These are phyloP conservation scores for Orius laevigatus DNA, from an alignment of 1,140 invertebrate species.

Conservation along the genomic window DNA sequence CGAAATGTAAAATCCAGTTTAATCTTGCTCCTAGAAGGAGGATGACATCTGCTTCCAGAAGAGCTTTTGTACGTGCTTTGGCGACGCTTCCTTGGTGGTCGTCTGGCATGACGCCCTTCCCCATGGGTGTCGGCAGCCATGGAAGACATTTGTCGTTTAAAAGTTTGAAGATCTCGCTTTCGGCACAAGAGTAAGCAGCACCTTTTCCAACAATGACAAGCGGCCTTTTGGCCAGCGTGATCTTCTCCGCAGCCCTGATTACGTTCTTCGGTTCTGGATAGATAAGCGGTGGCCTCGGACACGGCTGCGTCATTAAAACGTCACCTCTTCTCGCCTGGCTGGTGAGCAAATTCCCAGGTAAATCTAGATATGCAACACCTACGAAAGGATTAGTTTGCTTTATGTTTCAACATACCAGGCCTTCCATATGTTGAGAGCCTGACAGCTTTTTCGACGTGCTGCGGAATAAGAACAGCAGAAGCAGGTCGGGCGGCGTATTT, in stretches of 20 bases:
- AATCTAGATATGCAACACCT: constrained; percentile 74
- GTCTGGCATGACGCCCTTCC: constrained; percentile 85
- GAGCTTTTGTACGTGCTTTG: constrained; percentile 67
- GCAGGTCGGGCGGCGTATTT: constrained; percentile 82
- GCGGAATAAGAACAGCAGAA: constrained; percentile 62
- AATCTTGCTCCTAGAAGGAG: constrained; percentile 77
- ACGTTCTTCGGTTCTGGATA: constrained; percentile 50
- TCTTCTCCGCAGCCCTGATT: constrained; percentile 44
- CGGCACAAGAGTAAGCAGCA: constrained; percentile 66
- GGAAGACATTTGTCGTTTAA: constrained; percentile 58
- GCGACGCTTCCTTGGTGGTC: constrained; percentile 57
- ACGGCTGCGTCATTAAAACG: constrained; percentile 27
- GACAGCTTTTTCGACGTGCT: constrained; percentile 85
- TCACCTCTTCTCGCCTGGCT: constrained; percentile 29
- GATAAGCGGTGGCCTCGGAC: constrained; percentile 44
- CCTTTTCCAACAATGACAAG: constrained; percentile 88
- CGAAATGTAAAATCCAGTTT: constrained; percentile 98
- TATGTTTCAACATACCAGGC: constrained; percentile 37
- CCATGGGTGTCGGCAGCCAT: constrained; percentile 90
- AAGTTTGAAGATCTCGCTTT: constrained; percentile 48
- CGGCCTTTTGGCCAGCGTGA: constrained; percentile 58
- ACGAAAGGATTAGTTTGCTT: neutral
- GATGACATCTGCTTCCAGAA: constrained; percentile 77
- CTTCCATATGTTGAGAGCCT: constrained; percentile 68
- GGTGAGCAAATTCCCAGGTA: constrained; percentile 66